phyloP scores from a whole-genome alignment of 2,888 invertebrate species.

The Drosophila colorata region DNA sequence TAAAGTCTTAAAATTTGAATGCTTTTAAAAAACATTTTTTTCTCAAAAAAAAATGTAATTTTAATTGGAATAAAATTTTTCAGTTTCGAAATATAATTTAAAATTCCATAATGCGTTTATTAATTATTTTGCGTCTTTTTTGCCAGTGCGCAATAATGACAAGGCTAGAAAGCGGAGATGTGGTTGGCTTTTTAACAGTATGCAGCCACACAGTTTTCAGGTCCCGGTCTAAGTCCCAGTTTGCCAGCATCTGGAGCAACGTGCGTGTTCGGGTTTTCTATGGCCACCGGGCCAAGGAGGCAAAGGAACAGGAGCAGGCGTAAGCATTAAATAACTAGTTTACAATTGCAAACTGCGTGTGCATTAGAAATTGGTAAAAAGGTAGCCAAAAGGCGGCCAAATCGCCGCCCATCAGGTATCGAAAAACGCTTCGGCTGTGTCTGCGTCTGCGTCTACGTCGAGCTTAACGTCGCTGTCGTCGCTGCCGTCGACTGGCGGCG shows the following conservation, averaged over 20 bases:
- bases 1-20: no score
- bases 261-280: constrained; percentile 45
- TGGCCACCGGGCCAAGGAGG: constrained; percentile 8
- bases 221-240: constrained; percentile 34
- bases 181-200: constrained; percentile 36
- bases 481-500: constrained; percentile 26
- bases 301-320: constrained; percentile 28
- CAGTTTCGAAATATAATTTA: no score
- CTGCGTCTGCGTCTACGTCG: constrained; percentile 26
- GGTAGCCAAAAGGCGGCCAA: constrained; percentile 44
- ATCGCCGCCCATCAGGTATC: constrained; percentile 43
- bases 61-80: no score
- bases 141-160: constrained; percentile 31
- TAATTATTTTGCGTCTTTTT: not conserved
- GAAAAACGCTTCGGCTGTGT: constrained; percentile 50
- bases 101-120: not conserved
- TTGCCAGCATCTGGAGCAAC: constrained; percentile 33
- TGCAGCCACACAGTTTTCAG: constrained; percentile 40
- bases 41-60: no score
- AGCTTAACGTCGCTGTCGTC: constrained; percentile 42
- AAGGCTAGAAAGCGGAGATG: constrained; percentile 28
- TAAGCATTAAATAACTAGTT: constrained; percentile 47
- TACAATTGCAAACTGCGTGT: constrained; percentile 27
- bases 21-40: no score
- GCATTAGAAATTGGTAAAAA: constrained; percentile 28